phyloP scores from a whole-genome alignment of 2,113 vertebrate species.

The Erythrolamprus reginae region DNA sequence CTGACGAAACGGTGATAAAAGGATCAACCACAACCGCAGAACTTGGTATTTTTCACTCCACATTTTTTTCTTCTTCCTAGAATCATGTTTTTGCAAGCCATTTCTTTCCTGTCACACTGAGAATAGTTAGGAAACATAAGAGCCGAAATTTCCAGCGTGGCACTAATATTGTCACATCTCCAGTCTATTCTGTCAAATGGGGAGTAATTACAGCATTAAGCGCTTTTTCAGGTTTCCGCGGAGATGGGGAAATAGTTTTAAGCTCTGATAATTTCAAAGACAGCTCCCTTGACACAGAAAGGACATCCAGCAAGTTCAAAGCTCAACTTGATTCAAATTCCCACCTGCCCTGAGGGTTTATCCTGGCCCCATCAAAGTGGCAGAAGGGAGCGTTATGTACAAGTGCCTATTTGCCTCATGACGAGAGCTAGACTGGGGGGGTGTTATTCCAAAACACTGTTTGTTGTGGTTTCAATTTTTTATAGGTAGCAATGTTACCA shows the following conservation, averaged over 20 bases:
- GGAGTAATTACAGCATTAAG: neutral
- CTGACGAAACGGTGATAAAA: neutral
- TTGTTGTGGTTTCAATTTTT: slow-evolving; percentile 5
- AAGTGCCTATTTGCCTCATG: neutral
- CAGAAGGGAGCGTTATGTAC: neutral
- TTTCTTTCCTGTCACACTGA: neutral
- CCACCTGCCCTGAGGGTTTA: neutral
- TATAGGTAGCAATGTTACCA: slow-evolving; percentile 4
- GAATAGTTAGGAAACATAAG: neutral
- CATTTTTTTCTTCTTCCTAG: neutral
- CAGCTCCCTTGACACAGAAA: neutral
- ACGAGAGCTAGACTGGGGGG: neutral
- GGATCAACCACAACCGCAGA: neutral
- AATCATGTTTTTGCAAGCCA: neutral
- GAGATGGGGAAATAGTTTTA: neutral
- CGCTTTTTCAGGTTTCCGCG: neutral
- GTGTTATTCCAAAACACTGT: neutral
- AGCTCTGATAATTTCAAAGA: neutral
- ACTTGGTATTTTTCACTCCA: neutral
- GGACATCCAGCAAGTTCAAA: neutral
- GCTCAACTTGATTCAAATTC: neutral
- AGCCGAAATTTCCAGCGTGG: neutral
- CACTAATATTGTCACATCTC: neutral
- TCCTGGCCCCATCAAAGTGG: too few relatives aligned
- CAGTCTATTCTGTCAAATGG: neutral